phyloP scores from a whole-genome alignment of 2,797 vertebrate species.

The Discoglossus pictus region DNA sequence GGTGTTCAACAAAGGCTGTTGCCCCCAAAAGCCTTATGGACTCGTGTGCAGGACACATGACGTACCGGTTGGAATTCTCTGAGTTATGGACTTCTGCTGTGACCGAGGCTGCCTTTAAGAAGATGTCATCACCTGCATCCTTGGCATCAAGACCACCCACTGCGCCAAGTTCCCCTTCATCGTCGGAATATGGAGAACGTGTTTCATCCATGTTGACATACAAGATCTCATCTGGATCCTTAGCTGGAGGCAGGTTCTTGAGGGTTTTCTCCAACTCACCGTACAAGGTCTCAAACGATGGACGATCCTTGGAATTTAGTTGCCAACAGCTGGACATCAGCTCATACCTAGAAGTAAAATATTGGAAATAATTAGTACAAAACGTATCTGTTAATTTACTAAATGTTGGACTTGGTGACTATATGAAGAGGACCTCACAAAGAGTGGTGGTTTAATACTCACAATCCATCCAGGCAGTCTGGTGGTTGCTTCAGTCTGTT shows the following conservation, averaged over 20 bases:
- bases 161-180: constrained; percentile 73
- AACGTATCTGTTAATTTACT: too few relatives aligned
- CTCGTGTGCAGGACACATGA: constrained; percentile 83
- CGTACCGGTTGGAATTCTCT: constrained; percentile 75
- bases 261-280: constrained; percentile 83
- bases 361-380: too few relatives aligned
- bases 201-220: constrained; percentile 93
- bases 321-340: constrained; percentile 90
- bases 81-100: constrained; percentile 78
- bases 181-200: constrained; percentile 35
- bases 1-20: background rate
- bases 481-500: constrained; percentile 89
- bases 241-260: constrained; percentile 78
- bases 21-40: constrained; percentile 62
- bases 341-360: constrained; percentile 72
- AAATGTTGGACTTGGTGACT: constrained; percentile 7
- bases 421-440: background rate
- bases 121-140: constrained; percentile 48
- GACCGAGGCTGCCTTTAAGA: constrained; percentile 73
- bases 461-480: constrained; percentile 89
- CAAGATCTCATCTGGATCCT: constrained; percentile 85
- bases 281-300: constrained; percentile 76
- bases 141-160: constrained; percentile 76
- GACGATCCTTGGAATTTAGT: constrained; percentile 84
- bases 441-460: constrained; percentile 55